Percentiles rank a stretch among this genome's conserved stretches.
phyloP scores from a whole-genome alignment of 2,888 invertebrate genomes.

The Platerodrilus igneus region DNA sequence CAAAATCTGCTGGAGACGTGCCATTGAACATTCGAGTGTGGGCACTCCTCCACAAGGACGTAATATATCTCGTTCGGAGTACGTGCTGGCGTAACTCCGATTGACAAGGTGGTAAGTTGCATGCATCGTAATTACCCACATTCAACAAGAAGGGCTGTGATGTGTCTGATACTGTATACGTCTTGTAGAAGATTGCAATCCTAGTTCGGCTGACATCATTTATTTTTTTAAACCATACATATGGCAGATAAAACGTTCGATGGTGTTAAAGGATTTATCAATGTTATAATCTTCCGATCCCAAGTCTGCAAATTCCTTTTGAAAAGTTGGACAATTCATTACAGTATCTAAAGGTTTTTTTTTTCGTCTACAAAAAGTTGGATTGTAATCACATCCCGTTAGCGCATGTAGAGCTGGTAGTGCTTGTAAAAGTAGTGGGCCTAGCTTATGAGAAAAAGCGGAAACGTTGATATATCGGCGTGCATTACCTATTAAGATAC shows the following conservation, averaged over 20 bases:
- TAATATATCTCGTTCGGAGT: slow-evolving; percentile 34
- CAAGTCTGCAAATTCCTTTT: no score
- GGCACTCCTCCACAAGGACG: slow-evolving; percentile 32
- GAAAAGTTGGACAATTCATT: no score
- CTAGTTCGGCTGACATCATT: no score
- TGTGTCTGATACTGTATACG: no score
- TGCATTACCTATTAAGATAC: slow-evolving; percentile 24
- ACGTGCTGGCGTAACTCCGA: slow-evolving; percentile 33
- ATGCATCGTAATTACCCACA: slow-evolving; percentile 34
- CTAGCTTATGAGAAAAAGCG: slow-evolving; percentile 23
- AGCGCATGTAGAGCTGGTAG: slow-evolving; percentile 29
- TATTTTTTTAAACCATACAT: no score
- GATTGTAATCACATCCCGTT: slow-evolving; percentile 27
- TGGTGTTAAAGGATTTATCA: no score
- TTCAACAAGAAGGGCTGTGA: slow-evolving; percentile 30
- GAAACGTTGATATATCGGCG: slow-evolving; percentile 27
- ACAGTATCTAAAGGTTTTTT: slow-evolving; percentile 19
- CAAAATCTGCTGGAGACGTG: slow-evolving; percentile 29
- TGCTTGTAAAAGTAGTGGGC: slow-evolving; percentile 17
- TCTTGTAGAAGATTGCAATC: no score
- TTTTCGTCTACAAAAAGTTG: slow-evolving; percentile 25
- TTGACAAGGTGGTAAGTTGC: slow-evolving; percentile 32
- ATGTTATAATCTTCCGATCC: no score
- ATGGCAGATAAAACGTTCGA: no score
- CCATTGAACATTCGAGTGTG: no score